phyloP scores from a whole-genome alignment of 2,797 vertebrate species.

The Ciconia nigra region DNA sequence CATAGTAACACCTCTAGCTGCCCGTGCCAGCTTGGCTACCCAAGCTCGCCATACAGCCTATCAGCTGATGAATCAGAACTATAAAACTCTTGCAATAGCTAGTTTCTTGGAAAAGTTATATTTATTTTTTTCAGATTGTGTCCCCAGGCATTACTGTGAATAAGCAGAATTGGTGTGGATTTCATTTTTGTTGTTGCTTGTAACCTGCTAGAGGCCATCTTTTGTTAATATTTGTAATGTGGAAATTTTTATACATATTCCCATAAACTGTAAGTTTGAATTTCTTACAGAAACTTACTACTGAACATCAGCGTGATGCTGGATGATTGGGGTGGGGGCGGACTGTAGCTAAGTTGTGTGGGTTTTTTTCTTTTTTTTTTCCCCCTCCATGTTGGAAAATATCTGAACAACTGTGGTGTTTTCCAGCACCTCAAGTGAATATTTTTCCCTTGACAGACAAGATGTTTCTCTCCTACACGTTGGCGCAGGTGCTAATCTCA shows the following conservation, averaged over 20 bases:
- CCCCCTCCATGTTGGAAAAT: neutral
- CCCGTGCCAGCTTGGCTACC: neutral
- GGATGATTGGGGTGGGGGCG: neutral
- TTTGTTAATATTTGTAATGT: neutral
- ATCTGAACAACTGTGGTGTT: neutral
- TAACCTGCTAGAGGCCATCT: neutral
- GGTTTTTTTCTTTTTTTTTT: no score
- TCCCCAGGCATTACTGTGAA: neutral
- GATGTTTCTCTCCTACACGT: neutral
- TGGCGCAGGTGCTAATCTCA: neutral
- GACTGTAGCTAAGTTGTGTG: neutral
- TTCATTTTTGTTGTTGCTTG: neutral
- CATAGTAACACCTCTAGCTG: neutral
- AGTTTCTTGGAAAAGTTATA: neutral
- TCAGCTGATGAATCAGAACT: neutral
- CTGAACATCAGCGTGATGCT: neutral
- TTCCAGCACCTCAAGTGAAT: neutral
- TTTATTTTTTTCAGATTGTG: neutral
- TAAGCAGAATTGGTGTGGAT: neutral
- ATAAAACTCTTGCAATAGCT: neutral
- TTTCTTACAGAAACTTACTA: neutral
- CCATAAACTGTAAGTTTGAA: fast-evolving
- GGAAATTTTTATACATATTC: neutral
- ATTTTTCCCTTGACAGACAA: neutral
- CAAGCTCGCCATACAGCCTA: neutral